phyloP scores from a whole-genome alignment of 1,140 invertebrate species.

The Uloborus diversus region DNA sequence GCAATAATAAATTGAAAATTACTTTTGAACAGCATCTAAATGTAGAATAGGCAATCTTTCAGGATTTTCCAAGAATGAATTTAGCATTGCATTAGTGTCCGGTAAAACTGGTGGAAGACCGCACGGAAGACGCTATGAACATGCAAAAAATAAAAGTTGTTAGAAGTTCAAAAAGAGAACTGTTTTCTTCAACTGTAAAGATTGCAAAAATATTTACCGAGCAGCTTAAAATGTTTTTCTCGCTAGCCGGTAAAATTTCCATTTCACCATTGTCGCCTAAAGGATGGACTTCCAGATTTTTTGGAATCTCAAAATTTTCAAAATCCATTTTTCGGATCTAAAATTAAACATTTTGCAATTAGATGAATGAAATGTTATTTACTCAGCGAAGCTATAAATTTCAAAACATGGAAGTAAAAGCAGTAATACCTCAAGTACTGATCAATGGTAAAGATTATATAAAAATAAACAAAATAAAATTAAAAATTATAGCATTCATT shows the following conservation, averaged over 20 bases:
- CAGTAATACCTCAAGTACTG: too few relatives aligned
- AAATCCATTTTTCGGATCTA: constrained; percentile 37
- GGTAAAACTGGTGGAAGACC: constrained; percentile 41
- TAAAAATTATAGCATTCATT: too few relatives aligned
- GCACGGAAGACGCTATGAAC: constrained; percentile 35
- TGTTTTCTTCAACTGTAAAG: background rate
- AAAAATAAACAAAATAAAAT: too few relatives aligned
- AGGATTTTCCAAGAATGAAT: constrained; percentile 28
- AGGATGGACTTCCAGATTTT: constrained; percentile 25
- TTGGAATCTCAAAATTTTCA: constrained; percentile 8
- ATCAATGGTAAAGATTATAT: too few relatives aligned
- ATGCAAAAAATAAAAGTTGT: background rate
- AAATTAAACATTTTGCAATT: too few relatives aligned
- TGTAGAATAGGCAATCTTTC: constrained; percentile 44
- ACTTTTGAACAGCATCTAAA: constrained; percentile 48
- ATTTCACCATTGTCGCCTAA: constrained; percentile 45
- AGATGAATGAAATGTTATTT: too few relatives aligned
- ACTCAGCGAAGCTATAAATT: too few relatives aligned
- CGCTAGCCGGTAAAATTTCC: constrained; percentile 8
- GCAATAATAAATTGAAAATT: background rate
- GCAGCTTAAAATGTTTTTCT: constrained; percentile 9
- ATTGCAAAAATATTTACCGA: constrained; percentile 3
- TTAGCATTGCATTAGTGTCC: constrained; percentile 4
- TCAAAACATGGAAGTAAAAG: too few relatives aligned
- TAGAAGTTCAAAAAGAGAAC: background rate